phyloP scores from a whole-genome alignment of 1,140 invertebrate species.

The Lepidostoma basale region DNA sequence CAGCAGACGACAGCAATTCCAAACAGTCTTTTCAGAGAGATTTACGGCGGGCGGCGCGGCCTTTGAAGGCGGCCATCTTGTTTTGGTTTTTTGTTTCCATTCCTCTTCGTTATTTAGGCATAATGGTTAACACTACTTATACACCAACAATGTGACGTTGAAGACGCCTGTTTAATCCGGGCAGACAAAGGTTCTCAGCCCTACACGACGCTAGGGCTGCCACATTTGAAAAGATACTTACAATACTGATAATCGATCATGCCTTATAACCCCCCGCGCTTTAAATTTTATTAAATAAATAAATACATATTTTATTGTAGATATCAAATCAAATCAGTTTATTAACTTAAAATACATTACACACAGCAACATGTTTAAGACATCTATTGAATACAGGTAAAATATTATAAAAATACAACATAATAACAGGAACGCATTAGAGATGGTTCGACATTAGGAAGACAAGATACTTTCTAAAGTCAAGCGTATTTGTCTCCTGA shows the following conservation, averaged over 20 bases:
- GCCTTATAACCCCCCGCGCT: too few relatives aligned
- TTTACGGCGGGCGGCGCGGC: conserved; percentile 33
- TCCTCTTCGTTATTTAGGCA: conserved; percentile 29
- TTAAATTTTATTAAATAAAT: neutral
- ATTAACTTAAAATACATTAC: too few relatives aligned
- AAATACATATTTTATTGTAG: neutral
- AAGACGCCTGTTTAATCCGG: conserved; percentile 38
- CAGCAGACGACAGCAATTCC: conserved; percentile 30
- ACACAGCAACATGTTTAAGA: too few relatives aligned
- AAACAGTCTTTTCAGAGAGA: conserved; percentile 35
- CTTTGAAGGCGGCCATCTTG: conserved; percentile 20
- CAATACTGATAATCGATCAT: too few relatives aligned
- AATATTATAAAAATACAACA: too few relatives aligned
- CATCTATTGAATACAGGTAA: too few relatives aligned
- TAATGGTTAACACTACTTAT: conserved; percentile 34
- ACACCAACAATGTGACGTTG: conserved; percentile 31
- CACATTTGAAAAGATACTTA: neutral
- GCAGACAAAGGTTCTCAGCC: conserved; percentile 1
- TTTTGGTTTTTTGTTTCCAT: conserved; percentile 20
- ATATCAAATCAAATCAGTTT: neutral
- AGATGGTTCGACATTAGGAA: too few relatives aligned
- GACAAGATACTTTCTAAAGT: too few relatives aligned
- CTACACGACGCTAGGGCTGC: conserved; percentile 14
- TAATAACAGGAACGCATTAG: too few relatives aligned
- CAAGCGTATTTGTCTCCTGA: too few relatives aligned